Percentiles rank a stretch among this genome's conserved stretches.
Conservation (phyloP, 2,888 invertebrate species). For the Cynaeus angustus region DNA sequence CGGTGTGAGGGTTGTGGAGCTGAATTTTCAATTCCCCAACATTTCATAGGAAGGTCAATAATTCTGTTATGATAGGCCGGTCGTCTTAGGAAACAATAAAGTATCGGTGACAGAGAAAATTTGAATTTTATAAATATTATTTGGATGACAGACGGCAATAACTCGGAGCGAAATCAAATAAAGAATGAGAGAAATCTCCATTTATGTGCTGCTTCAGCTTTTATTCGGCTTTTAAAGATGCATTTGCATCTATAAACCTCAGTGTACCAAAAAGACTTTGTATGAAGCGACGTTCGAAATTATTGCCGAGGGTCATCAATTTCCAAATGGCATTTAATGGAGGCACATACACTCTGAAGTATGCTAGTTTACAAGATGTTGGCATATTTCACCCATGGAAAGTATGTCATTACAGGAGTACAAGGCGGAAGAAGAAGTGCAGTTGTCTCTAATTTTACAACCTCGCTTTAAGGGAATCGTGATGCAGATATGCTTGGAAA, state of each 20-base stretch:
- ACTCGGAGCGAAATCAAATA: constrained; percentile 33
- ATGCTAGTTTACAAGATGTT: not conserved
- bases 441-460: not conserved
- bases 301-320: constrained; percentile 1
- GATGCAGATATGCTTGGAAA: no score
- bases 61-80: constrained; percentile 12
- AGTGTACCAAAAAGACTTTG: constrained; percentile 16
- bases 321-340: constrained; percentile 2
- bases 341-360: not conserved
- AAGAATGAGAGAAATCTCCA: constrained; percentile 29
- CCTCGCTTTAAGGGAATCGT: not conserved
- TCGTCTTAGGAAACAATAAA: constrained; percentile 15
- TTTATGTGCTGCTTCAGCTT: constrained; percentile 35
- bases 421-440: not conserved
- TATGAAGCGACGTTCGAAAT: not conserved
- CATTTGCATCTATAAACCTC: constrained; percentile 18
- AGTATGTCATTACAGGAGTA: no score
- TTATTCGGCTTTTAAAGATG: constrained; percentile 31
- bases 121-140: constrained; percentile 38
- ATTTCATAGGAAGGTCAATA: constrained; percentile 27
- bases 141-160: constrained; percentile 36
- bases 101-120: constrained; percentile 27
- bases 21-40: constrained; percentile 20
- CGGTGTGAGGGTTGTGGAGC: constrained; percentile 8
- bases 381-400: not conserved